phyloP scores from a whole-genome alignment of 2,113 vertebrate genomes.

The Corapipo altera region DNA sequence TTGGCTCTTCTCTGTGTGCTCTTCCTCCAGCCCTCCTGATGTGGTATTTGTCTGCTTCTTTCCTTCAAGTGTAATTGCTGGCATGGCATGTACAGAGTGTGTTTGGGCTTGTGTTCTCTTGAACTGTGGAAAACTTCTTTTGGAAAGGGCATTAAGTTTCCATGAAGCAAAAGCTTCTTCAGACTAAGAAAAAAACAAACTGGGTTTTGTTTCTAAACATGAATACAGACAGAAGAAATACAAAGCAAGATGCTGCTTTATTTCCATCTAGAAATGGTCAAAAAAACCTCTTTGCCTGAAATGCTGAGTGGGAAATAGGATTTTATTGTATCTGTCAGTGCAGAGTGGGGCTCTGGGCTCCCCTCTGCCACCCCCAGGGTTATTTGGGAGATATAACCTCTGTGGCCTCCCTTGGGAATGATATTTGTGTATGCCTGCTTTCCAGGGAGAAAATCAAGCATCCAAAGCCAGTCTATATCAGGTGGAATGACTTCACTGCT shows the following conservation, averaged over 20 bases:
- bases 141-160: neutral
- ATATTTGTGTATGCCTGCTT: neutral
- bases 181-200: neutral
- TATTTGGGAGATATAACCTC: neutral
- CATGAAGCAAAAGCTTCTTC: neutral
- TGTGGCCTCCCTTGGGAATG: neutral
- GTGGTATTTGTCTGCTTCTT: neutral
- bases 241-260: neutral
- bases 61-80: neutral
- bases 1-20: neutral
- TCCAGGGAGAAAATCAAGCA: neutral
- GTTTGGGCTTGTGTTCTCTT: neutral
- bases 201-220: neutral
- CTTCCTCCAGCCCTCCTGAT: neutral
- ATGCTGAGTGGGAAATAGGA: neutral
- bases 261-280: neutral
- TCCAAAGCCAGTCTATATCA: neutral
- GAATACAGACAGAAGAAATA: neutral
- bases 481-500: neutral
- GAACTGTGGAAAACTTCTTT: neutral
- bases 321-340: neutral
- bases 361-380: neutral
- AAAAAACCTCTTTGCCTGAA: fast-evolving
- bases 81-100: fast-evolving
- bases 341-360: neutral